Evolutionary conservation across 2,113 vertebrate genomes (phyloP), one percentile per base, ranked within the genome.

Genomic region (Callorhinus ursinus): DNA sequence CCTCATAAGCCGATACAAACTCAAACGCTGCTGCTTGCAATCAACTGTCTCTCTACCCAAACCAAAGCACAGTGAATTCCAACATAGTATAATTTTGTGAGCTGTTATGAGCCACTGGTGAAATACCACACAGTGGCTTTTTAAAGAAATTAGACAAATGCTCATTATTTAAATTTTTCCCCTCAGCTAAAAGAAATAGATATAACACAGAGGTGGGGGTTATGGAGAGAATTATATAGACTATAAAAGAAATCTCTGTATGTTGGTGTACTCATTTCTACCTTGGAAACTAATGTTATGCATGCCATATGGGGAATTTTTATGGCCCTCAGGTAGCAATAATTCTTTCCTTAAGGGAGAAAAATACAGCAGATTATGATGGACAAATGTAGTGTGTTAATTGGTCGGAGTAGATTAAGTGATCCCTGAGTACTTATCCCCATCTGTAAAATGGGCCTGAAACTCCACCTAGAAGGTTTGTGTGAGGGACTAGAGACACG

Each of bases 311-410:
- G 39, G 15, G 46, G 39, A 4, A 16, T 85, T 65, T 94, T 84
- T 76, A 88, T 61, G 8, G 24, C 84, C 49, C 84, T 84, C 22
- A 2, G 36, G n/a, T 57, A 24, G 16, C 69, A 82, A 80, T 77
- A 53, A 85, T 63, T 89, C 21, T 93, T 95, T 94, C 93, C n/a
- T 93, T 84, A 88, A 92, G 72, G 53, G 9, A 95, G 76, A 95
- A 96, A 97, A 95, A 92, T 13, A 26, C 0, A 51, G 36, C 36
- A 49, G 5, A 59, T 71, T 88, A 39, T 57, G 31, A 83, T 55
- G 1, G 39, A 77, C 22, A 97, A 57, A 91, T 74, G 10, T 53
- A 49, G 14, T 76, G 11, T 42, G 13, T 46, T 93, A 80, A 77
- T 61, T 83, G 26, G 26, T 88, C 93, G 67, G 26, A 90, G 67